Evolutionary conservation across 2,797 vertebrate species (phyloP), one percentile per base, ranked within the genome.

Genomic region (Cyclopterus lumpus): DNA sequence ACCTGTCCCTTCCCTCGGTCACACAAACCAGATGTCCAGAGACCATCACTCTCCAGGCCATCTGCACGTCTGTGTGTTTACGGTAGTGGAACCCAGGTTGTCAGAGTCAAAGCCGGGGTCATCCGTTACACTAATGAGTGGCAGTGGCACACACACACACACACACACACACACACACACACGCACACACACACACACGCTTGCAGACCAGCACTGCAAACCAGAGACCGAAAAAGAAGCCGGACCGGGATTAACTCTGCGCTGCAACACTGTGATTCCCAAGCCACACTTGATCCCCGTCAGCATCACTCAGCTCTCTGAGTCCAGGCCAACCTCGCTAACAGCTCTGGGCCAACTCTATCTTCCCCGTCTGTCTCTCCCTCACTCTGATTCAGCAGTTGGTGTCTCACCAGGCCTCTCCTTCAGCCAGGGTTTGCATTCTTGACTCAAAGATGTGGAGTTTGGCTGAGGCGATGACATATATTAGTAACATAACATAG

Each of bases 401-500:
- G 89, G 88, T 91, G 90, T 86, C 91, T 93, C 86, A 90, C 92
- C 86, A 89, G 89, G 90, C 85, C 81, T 90, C 87, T 87, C 79
- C 69, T 86, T 67, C 82, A 88, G 91, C 91, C 88, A 93, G 85
- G 75, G 81, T 76, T 85, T 82, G 88, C 91, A 93, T 94, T 94
- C 92, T 93, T 95, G 90, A 93, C 88, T 93, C 83, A n/a, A 78
- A 87, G 90, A 92, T 92, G 92, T 93, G 87, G 92, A 93, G 94
- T 83, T 93, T 94, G 94, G 93, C 93, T 83, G 74, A 82, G 90
- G 91, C 69, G 92, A 91, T 93, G 94, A 95, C 93, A 94, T 92
- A 90, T 93, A 94, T 94, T 94, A 93, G 93, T 83, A 94, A 88
- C 89, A 90, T 91, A 94, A 93, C 91, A 92, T 87, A 90, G 91